Conservation (phyloP, 2,797 vertebrate species). For the Macroramphosus scolopax region DNA sequence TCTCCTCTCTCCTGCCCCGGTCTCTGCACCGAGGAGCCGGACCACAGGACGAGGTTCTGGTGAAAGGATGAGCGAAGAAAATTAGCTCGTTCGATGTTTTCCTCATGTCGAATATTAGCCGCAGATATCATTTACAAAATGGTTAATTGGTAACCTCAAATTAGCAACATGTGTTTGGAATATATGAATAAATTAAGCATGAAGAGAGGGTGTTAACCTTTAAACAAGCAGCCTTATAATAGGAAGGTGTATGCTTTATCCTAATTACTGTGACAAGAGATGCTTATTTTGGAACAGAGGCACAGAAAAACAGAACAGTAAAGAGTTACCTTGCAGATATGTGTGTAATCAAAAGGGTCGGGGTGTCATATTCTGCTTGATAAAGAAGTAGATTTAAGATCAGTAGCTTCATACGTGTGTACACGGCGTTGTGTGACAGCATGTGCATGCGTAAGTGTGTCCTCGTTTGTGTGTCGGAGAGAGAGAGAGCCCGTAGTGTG, state of each 20-base stretch:
- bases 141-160: not conserved
- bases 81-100: no score
- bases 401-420: no score
- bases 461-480: constrained; percentile 10
- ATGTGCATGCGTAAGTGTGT: constrained; percentile 1
- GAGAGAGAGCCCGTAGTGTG: constrained; percentile 20
- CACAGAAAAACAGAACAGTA: not conserved
- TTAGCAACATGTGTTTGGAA: constrained; percentile 13
- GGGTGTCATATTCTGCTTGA: no score
- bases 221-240: no score
- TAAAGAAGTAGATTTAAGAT: no score
- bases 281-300: not conserved
- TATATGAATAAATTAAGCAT: constrained; percentile 10
- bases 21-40: constrained; percentile 36
- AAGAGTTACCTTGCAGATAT: no score
- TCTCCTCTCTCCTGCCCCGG: constrained; percentile 25
- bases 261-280: not conserved
- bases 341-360: not conserved
- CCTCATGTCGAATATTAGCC: not conserved
- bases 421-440: no score
- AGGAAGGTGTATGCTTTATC: no score
- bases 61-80: not conserved
- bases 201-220: constrained; percentile 1
- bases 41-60: constrained; percentile 32
- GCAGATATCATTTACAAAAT: constrained; percentile 6